Base-by-base conservation (phyloP, 2,888 invertebrate genomes). In the Thereva nobilitata region DNA sequence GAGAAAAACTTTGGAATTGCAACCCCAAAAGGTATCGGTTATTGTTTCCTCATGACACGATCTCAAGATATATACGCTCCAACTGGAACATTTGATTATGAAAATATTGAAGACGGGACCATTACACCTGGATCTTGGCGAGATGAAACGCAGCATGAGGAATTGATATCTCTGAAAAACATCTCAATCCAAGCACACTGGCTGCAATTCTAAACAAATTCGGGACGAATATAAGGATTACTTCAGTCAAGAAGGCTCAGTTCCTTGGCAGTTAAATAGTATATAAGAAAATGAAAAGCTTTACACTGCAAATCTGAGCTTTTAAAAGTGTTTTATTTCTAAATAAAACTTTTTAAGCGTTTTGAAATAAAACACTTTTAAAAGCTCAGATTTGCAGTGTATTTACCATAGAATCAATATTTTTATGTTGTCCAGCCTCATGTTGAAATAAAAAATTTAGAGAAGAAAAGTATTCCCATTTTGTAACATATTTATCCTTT, bases 361-460 rank as follows among this genome's bases (percentile, higher is more conserved):
- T n/a, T n/a, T n/a, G n/a, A n/a, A n/a, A n/a, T n/a, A n/a, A n/a
- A n/a, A n/a, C n/a, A n/a, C n/a, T n/a, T n/a, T n/a, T n/a, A n/a
- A n/a, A n/a, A n/a, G n/a, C n/a, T n/a, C n/a, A n/a, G n/a, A n/a
- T n/a, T n/a, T n/a, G n/a, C n/a, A n/a, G n/a, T 45, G 45, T 45
- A 45, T 10, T 45, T 45, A 45, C 45, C 45, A 45, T 45, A 9
- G 45, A 45, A 9, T 45, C 45, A 45, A 45, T 45, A 45, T 45
- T 45, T 45, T 45, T 10, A 45, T 45, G 45, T 7, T 45, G 45
- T 45, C 4, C 10, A 45, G 45, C 45, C 45, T 45, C 45, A 45
- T 45, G 45, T 9, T 9, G 9, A 45, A 45, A 45, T 41, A 8
- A 45, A 45, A 45, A 45, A 45, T 45, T 45, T 10, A 45, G 4